Conservation (phyloP, 1,140 invertebrate species). For the Polypedilum vanderplanki region DNA sequence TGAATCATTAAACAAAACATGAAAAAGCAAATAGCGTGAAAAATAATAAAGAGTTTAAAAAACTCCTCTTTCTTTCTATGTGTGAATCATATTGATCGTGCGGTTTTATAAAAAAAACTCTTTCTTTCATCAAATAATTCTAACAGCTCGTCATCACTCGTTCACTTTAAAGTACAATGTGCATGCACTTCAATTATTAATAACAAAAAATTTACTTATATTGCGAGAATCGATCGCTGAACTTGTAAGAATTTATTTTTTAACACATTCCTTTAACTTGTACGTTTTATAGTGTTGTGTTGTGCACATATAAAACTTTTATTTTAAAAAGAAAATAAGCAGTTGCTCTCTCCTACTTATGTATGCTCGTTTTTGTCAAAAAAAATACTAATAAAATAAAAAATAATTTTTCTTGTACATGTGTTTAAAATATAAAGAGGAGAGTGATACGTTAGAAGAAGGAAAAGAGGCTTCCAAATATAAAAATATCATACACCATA, state of each 20-base stretch:
- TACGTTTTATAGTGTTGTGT: background rate
- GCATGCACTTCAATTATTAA: background rate
- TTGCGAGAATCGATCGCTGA: background rate
- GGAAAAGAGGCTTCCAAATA: background rate
- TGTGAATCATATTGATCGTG: slow-evolving; percentile 10
- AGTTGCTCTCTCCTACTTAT: background rate
- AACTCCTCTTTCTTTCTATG: background rate
- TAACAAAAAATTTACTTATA: too few species aligned
- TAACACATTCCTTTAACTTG: background rate
- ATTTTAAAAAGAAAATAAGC: background rate
- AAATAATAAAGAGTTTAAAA: too few species aligned
- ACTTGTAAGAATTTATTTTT: background rate
- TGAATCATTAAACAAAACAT: background rate
- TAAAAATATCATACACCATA: slow-evolving; percentile 14
- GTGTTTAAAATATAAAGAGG: slow-evolving; percentile 6
- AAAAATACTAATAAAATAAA: background rate
- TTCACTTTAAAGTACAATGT: background rate
- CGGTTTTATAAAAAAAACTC: background rate
- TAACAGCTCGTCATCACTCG: too few species aligned
- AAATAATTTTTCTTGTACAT: too few species aligned
- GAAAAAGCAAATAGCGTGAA: too few species aligned
- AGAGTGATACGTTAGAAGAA: background rate
- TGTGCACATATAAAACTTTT: background rate
- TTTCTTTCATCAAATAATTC: background rate
- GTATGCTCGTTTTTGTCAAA: slow-evolving; percentile 12